Evolutionary conservation across 2,113 vertebrate genomes (phyloP).

Genomic region (Struthio camelus): DNA sequence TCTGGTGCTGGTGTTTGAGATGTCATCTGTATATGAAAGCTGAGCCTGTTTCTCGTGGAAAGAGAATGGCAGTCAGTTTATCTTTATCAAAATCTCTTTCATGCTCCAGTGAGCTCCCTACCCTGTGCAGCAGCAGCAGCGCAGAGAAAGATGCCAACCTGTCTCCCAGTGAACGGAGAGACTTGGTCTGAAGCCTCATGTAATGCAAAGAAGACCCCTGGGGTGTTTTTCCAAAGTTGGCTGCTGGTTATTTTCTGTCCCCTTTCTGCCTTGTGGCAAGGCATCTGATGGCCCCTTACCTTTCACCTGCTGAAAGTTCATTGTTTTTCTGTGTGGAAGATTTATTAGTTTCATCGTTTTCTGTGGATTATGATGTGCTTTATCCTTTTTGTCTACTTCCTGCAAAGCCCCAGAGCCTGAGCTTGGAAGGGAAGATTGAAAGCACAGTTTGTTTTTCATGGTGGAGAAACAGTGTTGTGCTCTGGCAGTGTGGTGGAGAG

Average conservation of each 20-base stretch:
- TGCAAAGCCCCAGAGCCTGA: neutral
- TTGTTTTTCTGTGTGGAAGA: neutral
- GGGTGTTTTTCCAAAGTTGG: conserved; percentile 16
- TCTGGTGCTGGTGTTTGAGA: conserved; percentile 19
- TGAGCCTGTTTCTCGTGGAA: conserved; percentile 23
- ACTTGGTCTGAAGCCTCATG: conserved; percentile 4
- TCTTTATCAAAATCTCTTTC: conserved; percentile 70
- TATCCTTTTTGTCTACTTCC: neutral
- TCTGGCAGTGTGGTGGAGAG: neutral
- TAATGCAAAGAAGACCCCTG: neutral
- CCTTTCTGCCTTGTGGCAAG: neutral
- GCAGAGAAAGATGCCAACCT: conserved; percentile 51
- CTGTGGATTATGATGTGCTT: neutral
- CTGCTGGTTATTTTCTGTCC: neutral
- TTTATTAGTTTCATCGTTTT: conserved; percentile 21
- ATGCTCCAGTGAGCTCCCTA: conserved; percentile 55
- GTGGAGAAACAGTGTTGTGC: neutral
- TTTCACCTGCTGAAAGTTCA: conserved; percentile 23
- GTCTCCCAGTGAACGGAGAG: conserved; percentile 11
- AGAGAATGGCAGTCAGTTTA: conserved; percentile 52
- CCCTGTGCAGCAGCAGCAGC: neutral
- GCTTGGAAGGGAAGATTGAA: neutral
- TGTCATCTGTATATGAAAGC: conserved; percentile 8
- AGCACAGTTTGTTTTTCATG: neutral
- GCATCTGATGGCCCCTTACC: neutral